Evolutionary conservation across 1,140 invertebrate species (phyloP), one percentile per base, ranked within the genome.

Genomic region (Amyelois transitella): DNA sequence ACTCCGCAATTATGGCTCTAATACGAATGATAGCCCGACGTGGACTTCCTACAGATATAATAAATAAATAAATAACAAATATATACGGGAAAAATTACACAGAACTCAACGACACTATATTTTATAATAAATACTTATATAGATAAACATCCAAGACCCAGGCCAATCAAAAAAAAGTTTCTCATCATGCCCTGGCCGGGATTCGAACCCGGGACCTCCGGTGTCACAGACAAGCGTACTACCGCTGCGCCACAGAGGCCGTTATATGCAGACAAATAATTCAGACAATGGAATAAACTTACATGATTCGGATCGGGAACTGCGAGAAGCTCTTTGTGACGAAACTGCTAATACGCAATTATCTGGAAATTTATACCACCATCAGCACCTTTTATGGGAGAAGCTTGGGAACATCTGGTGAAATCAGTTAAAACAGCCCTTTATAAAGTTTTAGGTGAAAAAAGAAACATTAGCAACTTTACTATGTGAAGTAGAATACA

Each of bases 351-450:
- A n/a, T 3, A 25, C 12, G 19, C 17, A 14, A 60, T 64, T 12
- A 45, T 60, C 6, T 62, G 62, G 62, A 17, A 14, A 7, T 62
- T 58, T 43, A 65, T 57, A 0, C 54, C 62, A 8, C 59, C 62
- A 4, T 5, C 20, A 6, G 50, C 59, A 0, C 53, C 58, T 6
- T 51, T 58, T 43, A 59, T 63, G 55, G 55, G 51, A 8, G 60
- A 55, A 2, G 28, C 51, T 1, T 63, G 63, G 60, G 63, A 64
- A 50, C 20, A 49, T 20, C 18, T 20, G 4, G 45, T 20, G 0
- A 20, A 18, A 47, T 20, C 4, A 20, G 45, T 20, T 2, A 20
- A 47, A 18, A 57, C 12, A 19, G 21, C 17, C 14, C 22, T 10
- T 28, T 12, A 12, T 6, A 12, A 6, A 6, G 12, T 12, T 28